A percentile compares a stretch with the other conserved stretches of the same genome.
Conservation (phyloP, 2,888 invertebrate genomes). For the Mactromeris polynyma region DNA sequence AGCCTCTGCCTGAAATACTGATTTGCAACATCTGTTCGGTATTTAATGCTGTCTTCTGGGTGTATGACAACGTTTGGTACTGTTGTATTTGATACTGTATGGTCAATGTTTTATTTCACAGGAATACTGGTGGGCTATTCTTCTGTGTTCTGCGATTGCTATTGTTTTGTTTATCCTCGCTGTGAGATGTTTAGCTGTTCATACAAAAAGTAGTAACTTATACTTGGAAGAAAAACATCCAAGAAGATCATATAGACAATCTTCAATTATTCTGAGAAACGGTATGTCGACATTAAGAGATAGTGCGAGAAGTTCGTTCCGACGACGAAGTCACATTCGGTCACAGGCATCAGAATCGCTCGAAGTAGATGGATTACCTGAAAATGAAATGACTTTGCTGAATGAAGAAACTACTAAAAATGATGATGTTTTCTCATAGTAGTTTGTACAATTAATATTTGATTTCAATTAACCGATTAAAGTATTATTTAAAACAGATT, state of each 20-base stretch:
- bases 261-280: not conserved
- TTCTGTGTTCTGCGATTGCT: not conserved
- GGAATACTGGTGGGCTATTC: conserved; percentile 44
- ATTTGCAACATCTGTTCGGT: too few species aligned
- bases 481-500: too few species aligned
- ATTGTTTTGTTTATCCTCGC: conserved; percentile 28
- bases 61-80: too few species aligned
- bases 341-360: not conserved
- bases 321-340: not conserved
- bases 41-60: too few species aligned
- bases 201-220: conserved; percentile 57
- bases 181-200: conserved; percentile 51
- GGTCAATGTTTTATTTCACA: conserved; percentile 7
- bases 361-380: not conserved
- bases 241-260: conserved; percentile 38
- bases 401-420: not conserved
- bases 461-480: not conserved
- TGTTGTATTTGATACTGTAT: not conserved
- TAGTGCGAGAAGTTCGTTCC: not conserved
- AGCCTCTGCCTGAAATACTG: too few species aligned
- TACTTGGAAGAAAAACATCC: conserved; percentile 47
- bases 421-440: not conserved
- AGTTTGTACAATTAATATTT: not conserved
- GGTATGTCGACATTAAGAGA: not conserved
- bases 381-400: not conserved